Conservation (phyloP, 2,797 vertebrate genomes). For the Bryconaethiops microstoma region DNA sequence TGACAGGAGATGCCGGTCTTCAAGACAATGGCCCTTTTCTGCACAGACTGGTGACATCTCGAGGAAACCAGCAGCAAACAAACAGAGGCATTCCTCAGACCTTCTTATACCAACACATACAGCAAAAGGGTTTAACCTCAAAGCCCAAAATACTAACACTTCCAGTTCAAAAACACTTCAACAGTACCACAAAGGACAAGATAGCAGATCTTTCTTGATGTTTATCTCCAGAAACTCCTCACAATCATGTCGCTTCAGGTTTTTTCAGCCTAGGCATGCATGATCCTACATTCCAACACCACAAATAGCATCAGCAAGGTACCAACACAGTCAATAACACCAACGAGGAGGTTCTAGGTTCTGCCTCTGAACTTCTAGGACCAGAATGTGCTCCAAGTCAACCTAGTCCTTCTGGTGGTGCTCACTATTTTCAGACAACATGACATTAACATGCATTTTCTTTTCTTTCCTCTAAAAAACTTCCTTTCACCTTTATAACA, state of each 20-base stretch:
- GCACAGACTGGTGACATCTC: constrained; percentile 58
- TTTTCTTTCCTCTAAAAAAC: constrained; percentile 37
- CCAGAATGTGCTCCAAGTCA: neutral
- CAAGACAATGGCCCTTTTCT: constrained; percentile 67
- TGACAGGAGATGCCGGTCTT: constrained; percentile 57
- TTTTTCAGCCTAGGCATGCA: neutral
- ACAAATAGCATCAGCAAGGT: neutral
- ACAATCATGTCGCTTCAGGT: neutral
- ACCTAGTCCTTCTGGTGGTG: neutral
- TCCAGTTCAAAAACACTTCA: too few species aligned
- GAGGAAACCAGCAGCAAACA: constrained; percentile 52
- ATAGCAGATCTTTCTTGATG: neutral
- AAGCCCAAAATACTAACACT: constrained; percentile 6
- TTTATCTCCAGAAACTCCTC: neutral
- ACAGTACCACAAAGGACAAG: neutral
- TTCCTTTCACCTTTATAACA: constrained; percentile 31
- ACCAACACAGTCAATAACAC: neutral
- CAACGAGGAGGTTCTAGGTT: neutral
- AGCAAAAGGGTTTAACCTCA: constrained; percentile 32
- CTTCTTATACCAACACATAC: constrained; percentile 55
- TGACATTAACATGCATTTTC: neutral
- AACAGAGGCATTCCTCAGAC: constrained; percentile 64
- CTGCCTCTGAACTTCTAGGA: too few species aligned
- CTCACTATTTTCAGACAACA: neutral
- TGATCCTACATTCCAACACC: neutral